Conservation (phyloP, 1,140 invertebrate species). For the Scaptomyza montana region DNA sequence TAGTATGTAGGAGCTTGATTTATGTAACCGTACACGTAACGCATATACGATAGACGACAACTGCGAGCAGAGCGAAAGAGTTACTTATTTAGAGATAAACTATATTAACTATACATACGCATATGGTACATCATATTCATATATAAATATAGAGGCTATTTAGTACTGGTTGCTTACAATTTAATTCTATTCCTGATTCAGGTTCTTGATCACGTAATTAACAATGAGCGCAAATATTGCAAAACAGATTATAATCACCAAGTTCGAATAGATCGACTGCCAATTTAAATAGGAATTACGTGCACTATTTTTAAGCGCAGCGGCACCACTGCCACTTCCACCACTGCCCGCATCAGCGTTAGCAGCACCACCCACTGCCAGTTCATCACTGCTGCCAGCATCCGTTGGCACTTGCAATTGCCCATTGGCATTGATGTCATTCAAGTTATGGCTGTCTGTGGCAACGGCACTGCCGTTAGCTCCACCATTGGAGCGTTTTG, state of each 20-base stretch:
- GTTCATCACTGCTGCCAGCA: conserved; percentile 30
- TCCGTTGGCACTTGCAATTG: conserved; percentile 21
- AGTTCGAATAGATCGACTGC: conserved; percentile 81
- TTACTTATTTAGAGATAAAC: conserved; percentile 64
- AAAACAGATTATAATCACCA: conserved; percentile 83
- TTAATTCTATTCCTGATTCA: conserved; percentile 83
- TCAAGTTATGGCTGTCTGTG: conserved; percentile 25
- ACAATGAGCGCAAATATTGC: conserved; percentile 83
- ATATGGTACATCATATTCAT: conserved; percentile 43
- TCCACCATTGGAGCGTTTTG: conserved; percentile 47
- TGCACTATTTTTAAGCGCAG: conserved; percentile 55
- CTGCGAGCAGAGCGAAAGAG: conserved; percentile 25
- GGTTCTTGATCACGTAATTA: conserved; percentile 83
- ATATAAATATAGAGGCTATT: conserved; percentile 68
- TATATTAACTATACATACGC: conserved; percentile 65
- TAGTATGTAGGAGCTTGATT: neutral
- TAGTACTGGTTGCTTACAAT: conserved; percentile 57
- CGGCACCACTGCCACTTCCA: conserved; percentile 31
- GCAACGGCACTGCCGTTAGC: conserved; percentile 41
- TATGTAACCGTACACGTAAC: neutral
- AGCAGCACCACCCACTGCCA: conserved; percentile 19
- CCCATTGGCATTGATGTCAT: conserved; percentile 16
- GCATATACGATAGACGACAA: conserved; percentile 8
- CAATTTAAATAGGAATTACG: conserved; percentile 79
- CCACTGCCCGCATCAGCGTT: conserved; percentile 42